phyloP scores from a whole-genome alignment of 2,888 invertebrate species.

The Aspidiotus destructor region DNA sequence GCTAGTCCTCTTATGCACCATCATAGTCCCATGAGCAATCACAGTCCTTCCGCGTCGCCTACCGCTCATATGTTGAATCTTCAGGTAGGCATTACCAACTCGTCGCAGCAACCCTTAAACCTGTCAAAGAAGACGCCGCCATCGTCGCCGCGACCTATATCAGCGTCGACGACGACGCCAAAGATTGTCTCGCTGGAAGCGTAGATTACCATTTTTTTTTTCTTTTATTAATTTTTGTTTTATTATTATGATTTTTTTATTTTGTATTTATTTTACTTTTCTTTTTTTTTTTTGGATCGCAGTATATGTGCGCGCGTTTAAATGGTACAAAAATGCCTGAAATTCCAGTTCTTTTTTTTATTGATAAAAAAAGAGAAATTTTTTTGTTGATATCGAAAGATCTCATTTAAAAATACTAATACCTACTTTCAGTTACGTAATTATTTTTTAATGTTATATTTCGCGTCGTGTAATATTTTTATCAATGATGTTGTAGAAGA shows the following conservation, averaged over 20 bases:
- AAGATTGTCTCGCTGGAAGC: conserved; percentile 31
- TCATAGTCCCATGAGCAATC: conserved; percentile 38
- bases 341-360: conserved; percentile 22
- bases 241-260: conserved; percentile 13
- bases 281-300: neutral
- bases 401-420: conserved; percentile 31
- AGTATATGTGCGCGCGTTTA: conserved; percentile 11
- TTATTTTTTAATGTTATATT: conserved; percentile 22
- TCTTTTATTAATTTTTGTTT: conserved; percentile 9
- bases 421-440: conserved; percentile 32
- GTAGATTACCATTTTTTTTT: conserved; percentile 21
- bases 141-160: conserved; percentile 55
- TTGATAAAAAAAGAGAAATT: neutral
- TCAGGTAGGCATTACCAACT: conserved; percentile 72
- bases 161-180: conserved; percentile 24
- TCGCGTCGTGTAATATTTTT: conserved; percentile 1
- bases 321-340: conserved; percentile 25
- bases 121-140: conserved; percentile 76
- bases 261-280: conserved; percentile 5
- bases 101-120: conserved; percentile 68
- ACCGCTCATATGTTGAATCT: conserved; percentile 54
- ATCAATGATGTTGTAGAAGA: neutral
- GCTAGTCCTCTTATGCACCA: conserved; percentile 23
- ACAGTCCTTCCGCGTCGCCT: conserved; percentile 36
- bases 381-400: conserved; percentile 32